Conservation (phyloP, 2,113 vertebrate species). For the Channa maculata region DNA sequence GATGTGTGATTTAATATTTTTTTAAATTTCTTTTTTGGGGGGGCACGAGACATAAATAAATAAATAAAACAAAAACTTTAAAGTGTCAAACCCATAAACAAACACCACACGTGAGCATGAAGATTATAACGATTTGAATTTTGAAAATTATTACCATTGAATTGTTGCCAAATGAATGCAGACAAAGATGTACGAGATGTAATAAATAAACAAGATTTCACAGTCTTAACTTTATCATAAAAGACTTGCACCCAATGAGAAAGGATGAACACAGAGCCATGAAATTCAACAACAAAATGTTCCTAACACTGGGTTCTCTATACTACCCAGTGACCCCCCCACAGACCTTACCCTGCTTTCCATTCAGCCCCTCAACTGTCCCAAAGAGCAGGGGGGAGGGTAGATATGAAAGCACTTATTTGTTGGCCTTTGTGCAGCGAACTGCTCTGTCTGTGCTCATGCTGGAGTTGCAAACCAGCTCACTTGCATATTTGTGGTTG, state of each 20-base stretch:
- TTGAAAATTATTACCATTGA: slow-evolving; percentile 14
- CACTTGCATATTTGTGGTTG: slow-evolving; percentile 70
- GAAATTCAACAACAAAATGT: slow-evolving; percentile 53
- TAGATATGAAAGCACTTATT: slow-evolving; percentile 81
- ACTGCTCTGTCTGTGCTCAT: slow-evolving; percentile 60
- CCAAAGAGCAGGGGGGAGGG: slow-evolving; percentile 66
- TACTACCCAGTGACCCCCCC: slow-evolving; percentile 47
- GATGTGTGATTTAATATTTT: too few relatives aligned
- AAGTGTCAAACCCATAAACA: background rate
- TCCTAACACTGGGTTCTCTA: slow-evolving; percentile 58
- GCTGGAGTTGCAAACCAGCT: slow-evolving; percentile 69
- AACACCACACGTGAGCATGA: background rate
- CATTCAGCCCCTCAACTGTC: slow-evolving; percentile 70
- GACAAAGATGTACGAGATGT: slow-evolving; percentile 4
- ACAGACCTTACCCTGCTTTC: slow-evolving; percentile 47
- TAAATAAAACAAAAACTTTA: too few relatives aligned
- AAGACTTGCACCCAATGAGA: slow-evolving; percentile 10
- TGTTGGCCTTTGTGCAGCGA: slow-evolving; percentile 73
- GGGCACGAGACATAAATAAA: too few relatives aligned
- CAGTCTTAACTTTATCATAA: slow-evolving; percentile 13
- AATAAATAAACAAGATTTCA: slow-evolving; percentile 26
- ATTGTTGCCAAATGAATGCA: slow-evolving; percentile 8
- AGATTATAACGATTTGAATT: background rate
- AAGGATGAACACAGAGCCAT: slow-evolving; percentile 33
- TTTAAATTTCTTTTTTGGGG: too few relatives aligned